A percentile compares a stretch with the other conserved stretches of the same genome.
Evolutionary conservation across 1,140 invertebrate species (phyloP).

Genomic region (Notospermus geniculatus): DNA sequence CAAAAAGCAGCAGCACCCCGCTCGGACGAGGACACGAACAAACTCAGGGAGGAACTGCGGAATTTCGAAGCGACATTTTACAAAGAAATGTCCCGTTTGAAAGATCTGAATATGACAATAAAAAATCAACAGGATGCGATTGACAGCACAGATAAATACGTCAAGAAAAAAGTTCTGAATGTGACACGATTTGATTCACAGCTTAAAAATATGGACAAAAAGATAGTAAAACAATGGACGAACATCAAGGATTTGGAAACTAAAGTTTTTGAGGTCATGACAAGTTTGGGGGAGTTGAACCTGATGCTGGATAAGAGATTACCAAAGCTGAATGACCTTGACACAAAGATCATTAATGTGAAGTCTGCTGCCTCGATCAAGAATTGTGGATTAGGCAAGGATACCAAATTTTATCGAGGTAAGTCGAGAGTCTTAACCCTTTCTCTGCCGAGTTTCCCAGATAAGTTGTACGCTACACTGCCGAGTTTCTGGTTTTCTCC

Average conservation of each 20-base stretch:
- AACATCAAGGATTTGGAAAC: background rate
- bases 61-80: no score
- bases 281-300: slow-evolving; percentile 1
- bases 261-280: background rate
- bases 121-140: background rate
- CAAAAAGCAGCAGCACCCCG: no score
- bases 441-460: no score
- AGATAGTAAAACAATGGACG: slow-evolving; percentile 5
- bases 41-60: no score
- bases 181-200: background rate
- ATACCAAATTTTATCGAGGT: no score
- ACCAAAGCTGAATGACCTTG: background rate
- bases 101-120: background rate
- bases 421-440: no score
- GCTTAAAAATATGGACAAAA: slow-evolving; percentile 8
- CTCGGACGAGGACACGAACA: no score
- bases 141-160: background rate
- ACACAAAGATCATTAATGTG: slow-evolving; percentile 4
- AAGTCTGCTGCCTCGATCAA: background rate
- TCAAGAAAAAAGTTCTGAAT: slow-evolving; percentile 3
- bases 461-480: no score
- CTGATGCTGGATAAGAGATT: slow-evolving; percentile 8
- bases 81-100: background rate
- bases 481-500: no score
- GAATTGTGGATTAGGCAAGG: slow-evolving; percentile 1